A percentile compares a stretch with the other conserved stretches of the same genome.
Evolutionary conservation across 2,888 invertebrate species (phyloP).

Genomic region (Gastracanthus pulcherrimus): DNA sequence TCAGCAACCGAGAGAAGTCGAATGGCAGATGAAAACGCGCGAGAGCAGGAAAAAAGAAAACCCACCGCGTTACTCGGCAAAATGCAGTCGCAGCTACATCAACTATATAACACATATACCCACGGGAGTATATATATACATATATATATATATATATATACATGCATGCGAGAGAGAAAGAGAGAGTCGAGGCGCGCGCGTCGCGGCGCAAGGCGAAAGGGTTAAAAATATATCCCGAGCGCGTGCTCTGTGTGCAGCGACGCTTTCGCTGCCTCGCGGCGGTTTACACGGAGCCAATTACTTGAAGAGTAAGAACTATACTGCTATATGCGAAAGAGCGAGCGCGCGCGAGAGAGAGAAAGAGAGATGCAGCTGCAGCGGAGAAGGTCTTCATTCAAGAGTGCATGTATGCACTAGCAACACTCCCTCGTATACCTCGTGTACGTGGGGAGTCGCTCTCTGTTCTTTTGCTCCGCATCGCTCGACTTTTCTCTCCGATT

Average conservation of each 20-base stretch:
- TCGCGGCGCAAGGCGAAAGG: constrained; percentile 28
- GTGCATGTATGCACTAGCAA: background rate
- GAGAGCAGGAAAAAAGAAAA: background rate
- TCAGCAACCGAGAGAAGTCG: no score
- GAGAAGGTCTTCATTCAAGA: constrained; percentile 45
- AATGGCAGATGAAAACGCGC: no score
- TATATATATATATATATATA: no score
- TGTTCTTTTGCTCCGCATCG: background rate
- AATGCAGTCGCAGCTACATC: background rate
- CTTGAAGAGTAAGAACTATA: constrained; percentile 56
- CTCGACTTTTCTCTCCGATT: background rate
- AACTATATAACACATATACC: no score
- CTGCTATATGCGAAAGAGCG: no score
- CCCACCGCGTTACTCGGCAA: background rate
- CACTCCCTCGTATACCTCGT: background rate
- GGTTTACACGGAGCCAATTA: constrained; percentile 67
- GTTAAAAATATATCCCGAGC: constrained; percentile 54
- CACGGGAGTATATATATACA: no score
- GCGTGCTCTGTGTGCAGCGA: background rate
- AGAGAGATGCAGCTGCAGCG: no score
- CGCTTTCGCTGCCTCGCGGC: constrained; percentile 57
- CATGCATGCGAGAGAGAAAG: no score
- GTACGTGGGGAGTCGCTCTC: no score
- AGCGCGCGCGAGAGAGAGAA: background rate
- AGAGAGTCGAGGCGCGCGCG: no score